Conservation (phyloP, 2,113 vertebrate genomes). For the Morone saxatilis region DNA sequence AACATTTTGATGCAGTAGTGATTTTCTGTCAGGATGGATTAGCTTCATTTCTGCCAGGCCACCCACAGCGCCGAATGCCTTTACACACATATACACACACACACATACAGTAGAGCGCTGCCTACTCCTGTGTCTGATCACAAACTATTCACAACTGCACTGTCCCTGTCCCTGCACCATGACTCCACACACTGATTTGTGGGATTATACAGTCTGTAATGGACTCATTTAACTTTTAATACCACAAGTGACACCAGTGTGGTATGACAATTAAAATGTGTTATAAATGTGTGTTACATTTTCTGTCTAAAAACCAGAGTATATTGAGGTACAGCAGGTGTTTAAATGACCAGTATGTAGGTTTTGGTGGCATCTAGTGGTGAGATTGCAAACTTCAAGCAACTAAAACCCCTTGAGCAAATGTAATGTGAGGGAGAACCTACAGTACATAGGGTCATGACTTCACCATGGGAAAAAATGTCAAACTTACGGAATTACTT, state of each 20-base stretch:
- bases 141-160: not conserved
- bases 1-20: constrained; percentile 54
- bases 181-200: not conserved
- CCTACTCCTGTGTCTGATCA: constrained; percentile 4
- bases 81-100: not conserved
- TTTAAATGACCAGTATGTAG: no score
- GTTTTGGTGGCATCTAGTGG: not conserved
- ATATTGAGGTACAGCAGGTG: not conserved
- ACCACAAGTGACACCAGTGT: not conserved
- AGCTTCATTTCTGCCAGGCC: constrained; percentile 21
- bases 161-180: not conserved
- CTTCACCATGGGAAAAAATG: no score
- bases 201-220: constrained; percentile 15
- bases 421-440: no score
- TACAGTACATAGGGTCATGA: no score
- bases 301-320: not conserved
- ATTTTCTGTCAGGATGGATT: constrained; percentile 51
- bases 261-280: not conserved
- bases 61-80: constrained; percentile 1
- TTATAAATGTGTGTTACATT: no score
- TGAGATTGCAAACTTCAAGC: no score
- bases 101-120: not conserved
- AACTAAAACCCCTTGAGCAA: no score
- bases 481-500: no score
- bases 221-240: not conserved